Evolutionary conservation across 1,140 invertebrate genomes (phyloP).

Genomic region (Drosophila jambulina): DNA sequence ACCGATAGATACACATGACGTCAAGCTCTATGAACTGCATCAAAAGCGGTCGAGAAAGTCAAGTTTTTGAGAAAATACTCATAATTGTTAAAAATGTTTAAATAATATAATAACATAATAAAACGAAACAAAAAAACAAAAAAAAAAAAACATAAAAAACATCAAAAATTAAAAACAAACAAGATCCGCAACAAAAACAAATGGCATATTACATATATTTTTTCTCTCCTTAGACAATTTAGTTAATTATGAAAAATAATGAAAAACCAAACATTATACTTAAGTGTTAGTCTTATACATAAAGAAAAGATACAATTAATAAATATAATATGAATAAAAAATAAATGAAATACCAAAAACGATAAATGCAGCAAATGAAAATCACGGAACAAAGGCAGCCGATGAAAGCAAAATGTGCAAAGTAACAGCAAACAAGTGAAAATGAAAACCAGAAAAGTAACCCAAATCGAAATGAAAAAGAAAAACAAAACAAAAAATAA

Average conservation of each 20-base stretch:
- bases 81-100: constrained; percentile 78
- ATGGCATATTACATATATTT: constrained; percentile 70
- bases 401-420: constrained; percentile 43
- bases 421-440: constrained; percentile 42
- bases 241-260: constrained; percentile 77
- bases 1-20: constrained; percentile 27
- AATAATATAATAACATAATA: constrained; percentile 55
- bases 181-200: constrained; percentile 45
- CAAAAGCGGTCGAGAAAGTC: constrained; percentile 56
- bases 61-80: constrained; percentile 80
- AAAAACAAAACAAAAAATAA: constrained; percentile 45
- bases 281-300: constrained; percentile 84
- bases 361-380: constrained; percentile 55
- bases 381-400: constrained; percentile 38
- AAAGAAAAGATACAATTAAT: constrained; percentile 58
- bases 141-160: constrained; percentile 19
- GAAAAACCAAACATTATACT: constrained; percentile 65
- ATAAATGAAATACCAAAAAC: background rate
- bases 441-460: constrained; percentile 35
- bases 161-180: constrained; percentile 40
- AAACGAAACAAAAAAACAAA: too few species aligned
- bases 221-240: constrained; percentile 83
- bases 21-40: constrained; percentile 33
- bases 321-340: constrained; percentile 26
- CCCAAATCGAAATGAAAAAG: constrained; percentile 32